Base-by-base conservation (phyloP, 2,797 vertebrate genomes). In the Crocidura indochinensis region DNA sequence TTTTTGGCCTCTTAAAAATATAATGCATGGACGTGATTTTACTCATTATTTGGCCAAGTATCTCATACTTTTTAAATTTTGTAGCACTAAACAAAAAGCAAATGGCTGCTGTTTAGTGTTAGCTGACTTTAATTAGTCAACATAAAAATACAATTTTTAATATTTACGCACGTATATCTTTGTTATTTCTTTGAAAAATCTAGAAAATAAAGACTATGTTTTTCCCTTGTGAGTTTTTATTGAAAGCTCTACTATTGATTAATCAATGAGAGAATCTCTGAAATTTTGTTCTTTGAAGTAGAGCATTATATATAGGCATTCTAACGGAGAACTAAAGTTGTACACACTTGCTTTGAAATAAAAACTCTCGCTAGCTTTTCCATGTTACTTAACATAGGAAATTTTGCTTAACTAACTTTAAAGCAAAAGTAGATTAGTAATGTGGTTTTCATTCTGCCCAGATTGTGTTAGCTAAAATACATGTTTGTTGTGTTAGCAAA, bases 21-120 rank as follows among this genome's bases (percentile, higher is more conserved):
- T 92, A 95, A 71, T 69, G 11, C 94, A 86, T 84, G 67, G 69
- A 90, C 11, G 10, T 75, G 94, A 94, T 91, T 95, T 95, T 91
- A 94, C 67, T 80, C 91, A 72, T 29, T 96, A 49, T 95, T 96
- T 95, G 74, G 95, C 73, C 49, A 96, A 73, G 81, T 96, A 97
- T 71, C 44, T 92, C 56, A 75, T 81, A 91, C 64, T 29, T 85
- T 82, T 93, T 91, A 90, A 94, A 96, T 96, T 90, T 76, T 94
- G 17, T 76, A 83, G 92, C 93, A 91, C 79, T 96, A 95, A 94
- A 26, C 7, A 84, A 80, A 74, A n/a, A n/a, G n/a, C n/a, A 67
- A 73, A 69, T 94, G 89, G 67, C 87, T 82, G 93, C 20, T 73
- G 73, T 47, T 95, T 87, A 76, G 46, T 94, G 29, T 85, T 87